Evolutionary conservation across 2,797 vertebrate genomes (phyloP), one percentile per base, ranked within the genome.

Genomic region (Neostethus bicornis): DNA sequence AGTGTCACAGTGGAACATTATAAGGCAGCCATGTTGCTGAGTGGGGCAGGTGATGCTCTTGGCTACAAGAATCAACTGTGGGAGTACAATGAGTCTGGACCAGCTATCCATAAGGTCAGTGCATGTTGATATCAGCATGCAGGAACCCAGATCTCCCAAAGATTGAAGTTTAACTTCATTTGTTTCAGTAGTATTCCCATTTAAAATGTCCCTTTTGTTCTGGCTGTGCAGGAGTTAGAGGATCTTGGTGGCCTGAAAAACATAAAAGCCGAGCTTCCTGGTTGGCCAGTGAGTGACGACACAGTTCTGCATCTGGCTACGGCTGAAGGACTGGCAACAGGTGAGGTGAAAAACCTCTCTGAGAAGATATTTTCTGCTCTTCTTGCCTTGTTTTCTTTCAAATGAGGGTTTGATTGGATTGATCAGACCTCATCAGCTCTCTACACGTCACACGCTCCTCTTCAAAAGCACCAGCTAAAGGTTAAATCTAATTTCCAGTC

Each of bases 211-310:
- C 5, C 3, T 20, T 7, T 26, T 10, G 45, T 39, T 46, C 37
- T 52, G 43, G 37, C 5, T 11, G 23, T 20, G 1, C 65, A 93
- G 44, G 93, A 95, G 78, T 85, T 96, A 56, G 67, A 89, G 32
- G 80, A 91, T 47, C 87, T 95, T 0, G 94, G 94, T 0, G 94
- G 93, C 0, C 74, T 95, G 44, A 73, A 61, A 20, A 90, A 84
- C 68, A 89, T 96, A 61, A 62, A 19, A 31, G 92, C 51, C 0
- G 31, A 89, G 39, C 93, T 91, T 23, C 94, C 94, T 0, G 91
- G 94, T 24, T 95, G 94, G 94, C 93, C 93, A 0, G 86, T 95
- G 64, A 95, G 95, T 5, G 94, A 95, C 1, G 95, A 96, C 89
- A 94, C 95, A 0, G 77, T 96, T 10, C 88, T 95, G 37, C 94